Evolutionary conservation across 2,797 vertebrate species (phyloP), one percentile per base, ranked within the genome.

Genomic region (Muscicapa striata): DNA sequence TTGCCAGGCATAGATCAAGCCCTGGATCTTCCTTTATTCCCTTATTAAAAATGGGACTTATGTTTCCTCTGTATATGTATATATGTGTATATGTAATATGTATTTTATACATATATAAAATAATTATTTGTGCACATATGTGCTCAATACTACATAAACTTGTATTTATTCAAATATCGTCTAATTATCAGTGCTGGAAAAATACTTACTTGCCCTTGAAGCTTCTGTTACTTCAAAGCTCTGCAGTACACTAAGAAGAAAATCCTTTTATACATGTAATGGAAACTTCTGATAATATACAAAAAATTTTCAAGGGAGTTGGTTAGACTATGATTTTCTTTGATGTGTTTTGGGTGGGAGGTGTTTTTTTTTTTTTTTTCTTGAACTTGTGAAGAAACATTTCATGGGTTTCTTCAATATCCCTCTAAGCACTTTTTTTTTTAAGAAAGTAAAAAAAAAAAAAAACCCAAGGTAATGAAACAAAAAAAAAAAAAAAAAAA

Each of bases 381-480:
- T 63, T 52, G 11, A 38, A 46, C 6, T 18, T 59, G 10, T 30
- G n/a, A 59, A 18, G 27, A 84, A 84, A 21, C 5, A 11, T 5
- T 76, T 59, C 4, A 57, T 27, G 15, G 24, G 9, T 79, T 67
- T 67, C 14, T 48, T 81, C 34, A 77, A 32, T 48, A 64, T 67
- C 4, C 2, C 6, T 54, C 40, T 29, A 32, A 16, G 1, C 18
- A 21, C 2, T 0, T 13, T 55, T 38, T 55, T 38, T 69, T 43
- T 59, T 57, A 54, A 30, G 9, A 17, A 64, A 15, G 7, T 13
- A 24, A 49, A 24, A 48, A 49, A 24, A 49, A 24, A 48, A 49
- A 61, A 16, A 43, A 4, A 0, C 1, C 2, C 4, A 83, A 51
- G 18, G 8, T 26, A 69, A 51, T 18, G 12, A 72, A 54, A 54